phyloP scores from a whole-genome alignment of 1,140 invertebrate species.

The Caenorhabditis tropicalis region DNA sequence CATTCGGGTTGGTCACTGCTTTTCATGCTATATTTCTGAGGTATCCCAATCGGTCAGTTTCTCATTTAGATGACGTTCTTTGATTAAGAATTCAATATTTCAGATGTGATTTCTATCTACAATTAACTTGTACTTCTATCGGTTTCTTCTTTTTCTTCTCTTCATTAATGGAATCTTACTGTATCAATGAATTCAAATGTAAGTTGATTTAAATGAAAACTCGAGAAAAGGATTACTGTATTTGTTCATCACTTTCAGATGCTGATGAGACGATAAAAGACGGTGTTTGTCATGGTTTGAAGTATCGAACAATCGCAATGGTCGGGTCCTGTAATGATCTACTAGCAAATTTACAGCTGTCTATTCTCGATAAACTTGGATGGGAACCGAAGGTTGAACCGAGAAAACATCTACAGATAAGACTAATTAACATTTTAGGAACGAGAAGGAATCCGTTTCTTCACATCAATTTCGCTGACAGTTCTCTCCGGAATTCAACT shows the following conservation, averaged over 20 bases:
- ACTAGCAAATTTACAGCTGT: constrained; percentile 26
- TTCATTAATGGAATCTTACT: constrained; percentile 45
- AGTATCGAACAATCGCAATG: constrained; percentile 41
- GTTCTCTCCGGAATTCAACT: constrained; percentile 33
- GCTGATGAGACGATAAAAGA: neutral
- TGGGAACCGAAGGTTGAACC: constrained; percentile 50
- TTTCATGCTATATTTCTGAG: constrained; percentile 53
- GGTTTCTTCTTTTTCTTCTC: constrained; percentile 45
- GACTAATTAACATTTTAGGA: constrained; percentile 41
- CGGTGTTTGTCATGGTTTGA: constrained; percentile 43
- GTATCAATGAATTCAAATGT: constrained; percentile 35
- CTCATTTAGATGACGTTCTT: neutral
- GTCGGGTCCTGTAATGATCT: constrained; percentile 47
- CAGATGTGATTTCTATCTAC: constrained; percentile 50
- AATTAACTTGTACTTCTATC: constrained; percentile 22
- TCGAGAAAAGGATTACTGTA: no score
- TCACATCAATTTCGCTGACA: constrained; percentile 20
- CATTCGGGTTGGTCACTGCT: constrained; percentile 42
- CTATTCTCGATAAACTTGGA: constrained; percentile 32
- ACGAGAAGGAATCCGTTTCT: constrained; percentile 39
- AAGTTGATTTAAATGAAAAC: neutral
- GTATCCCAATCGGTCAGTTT: constrained; percentile 48
- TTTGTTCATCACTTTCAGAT: neutral
- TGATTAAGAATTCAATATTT: neutral
- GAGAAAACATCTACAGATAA: no score